Evolutionary conservation across 2,113 vertebrate species (phyloP).

Genomic region (Pterocles orientalis): DNA sequence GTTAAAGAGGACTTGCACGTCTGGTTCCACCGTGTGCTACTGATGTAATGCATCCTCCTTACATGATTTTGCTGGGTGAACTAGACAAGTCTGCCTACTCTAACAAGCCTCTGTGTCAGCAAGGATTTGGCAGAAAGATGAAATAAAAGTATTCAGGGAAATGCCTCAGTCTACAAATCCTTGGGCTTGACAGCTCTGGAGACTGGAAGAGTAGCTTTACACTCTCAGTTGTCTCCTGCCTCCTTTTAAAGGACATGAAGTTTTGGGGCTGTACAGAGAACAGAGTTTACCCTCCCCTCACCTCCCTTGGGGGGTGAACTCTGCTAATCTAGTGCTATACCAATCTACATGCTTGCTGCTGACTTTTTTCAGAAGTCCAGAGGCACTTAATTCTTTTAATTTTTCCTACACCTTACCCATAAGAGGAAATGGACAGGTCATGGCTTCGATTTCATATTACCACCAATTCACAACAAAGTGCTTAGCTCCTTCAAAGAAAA

Average conservation of each 20-base stretch:
- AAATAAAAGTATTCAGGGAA: conserved; percentile 27
- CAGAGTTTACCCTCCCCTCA: not conserved
- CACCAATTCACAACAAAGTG: not conserved
- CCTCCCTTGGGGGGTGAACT: not conserved
- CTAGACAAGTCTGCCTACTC: conserved; percentile 33
- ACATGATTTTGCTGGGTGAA: not conserved
- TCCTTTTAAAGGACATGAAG: not conserved
- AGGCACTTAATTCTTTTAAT: not conserved
- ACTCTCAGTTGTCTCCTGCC: not conserved
- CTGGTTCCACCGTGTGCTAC: not conserved
- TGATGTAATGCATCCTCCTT: not conserved
- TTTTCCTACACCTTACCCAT: not conserved
- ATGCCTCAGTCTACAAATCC: not conserved
- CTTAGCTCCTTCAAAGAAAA: too few species aligned
- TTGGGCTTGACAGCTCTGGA: not conserved
- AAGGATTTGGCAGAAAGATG: conserved; percentile 25
- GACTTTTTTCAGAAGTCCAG: not conserved
- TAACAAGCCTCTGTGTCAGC: conserved; percentile 10
- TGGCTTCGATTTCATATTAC: not conserved
- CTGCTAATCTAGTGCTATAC: not conserved
- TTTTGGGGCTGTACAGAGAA: not conserved
- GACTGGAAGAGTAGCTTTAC: not conserved
- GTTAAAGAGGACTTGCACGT: not conserved
- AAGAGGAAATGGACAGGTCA: not conserved
- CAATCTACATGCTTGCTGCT: not conserved